Evolutionary conservation across 1,140 invertebrate species (phyloP).

Genomic region (Oscheius sp.): DNA sequence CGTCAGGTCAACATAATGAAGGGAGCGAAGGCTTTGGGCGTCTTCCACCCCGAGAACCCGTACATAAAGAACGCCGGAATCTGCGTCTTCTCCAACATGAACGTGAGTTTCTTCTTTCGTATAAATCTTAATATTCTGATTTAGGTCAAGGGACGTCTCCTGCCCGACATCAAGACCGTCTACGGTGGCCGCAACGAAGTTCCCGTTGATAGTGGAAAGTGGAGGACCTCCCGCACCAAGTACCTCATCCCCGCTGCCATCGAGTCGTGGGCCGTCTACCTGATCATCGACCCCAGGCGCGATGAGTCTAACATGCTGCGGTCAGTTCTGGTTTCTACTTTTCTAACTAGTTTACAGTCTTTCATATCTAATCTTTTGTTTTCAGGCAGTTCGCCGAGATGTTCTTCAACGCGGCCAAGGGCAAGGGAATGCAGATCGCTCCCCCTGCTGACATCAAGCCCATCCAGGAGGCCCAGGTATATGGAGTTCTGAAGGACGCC

Average conservation of each 20-base stretch:
- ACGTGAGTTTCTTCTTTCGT: background rate
- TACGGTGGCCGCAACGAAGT: background rate
- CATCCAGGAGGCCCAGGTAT: background rate
- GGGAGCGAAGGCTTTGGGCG: slow-evolving; percentile 12
- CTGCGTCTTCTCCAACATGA: background rate
- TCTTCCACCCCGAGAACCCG: slow-evolving; percentile 5
- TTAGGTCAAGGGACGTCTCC: slow-evolving; percentile 15
- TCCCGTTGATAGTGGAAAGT: background rate
- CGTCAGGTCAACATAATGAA: slow-evolving; percentile 9
- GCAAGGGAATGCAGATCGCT: background rate
- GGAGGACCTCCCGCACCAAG: background rate
- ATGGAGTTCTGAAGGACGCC: background rate
- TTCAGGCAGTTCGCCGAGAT: background rate
- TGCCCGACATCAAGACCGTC: background rate
- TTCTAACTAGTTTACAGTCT: too few species aligned
- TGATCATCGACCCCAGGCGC: background rate
- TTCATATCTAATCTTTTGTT: too few species aligned
- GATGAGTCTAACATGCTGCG: background rate
- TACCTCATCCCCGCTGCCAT: slow-evolving; percentile 1
- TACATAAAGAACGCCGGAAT: background rate
- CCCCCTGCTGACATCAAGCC: background rate
- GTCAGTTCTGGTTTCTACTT: too few species aligned
- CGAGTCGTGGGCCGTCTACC: slow-evolving; percentile 7
- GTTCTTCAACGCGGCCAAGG: background rate
- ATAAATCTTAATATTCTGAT: background rate